Evolutionary conservation across 2,797 vertebrate species (phyloP).

Genomic region (Orestias chungarensis): DNA sequence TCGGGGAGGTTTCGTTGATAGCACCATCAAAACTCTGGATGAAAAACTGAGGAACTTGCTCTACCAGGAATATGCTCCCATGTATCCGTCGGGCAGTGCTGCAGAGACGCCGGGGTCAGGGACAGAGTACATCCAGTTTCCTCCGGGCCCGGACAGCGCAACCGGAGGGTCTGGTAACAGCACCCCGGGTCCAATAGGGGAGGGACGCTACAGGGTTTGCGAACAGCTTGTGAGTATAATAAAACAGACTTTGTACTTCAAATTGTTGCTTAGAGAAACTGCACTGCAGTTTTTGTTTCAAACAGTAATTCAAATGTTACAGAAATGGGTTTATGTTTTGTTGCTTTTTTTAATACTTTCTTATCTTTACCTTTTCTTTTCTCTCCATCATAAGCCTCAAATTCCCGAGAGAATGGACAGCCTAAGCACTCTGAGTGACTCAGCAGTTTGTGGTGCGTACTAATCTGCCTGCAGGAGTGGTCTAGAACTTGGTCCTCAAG

Average conservation of each 20-base stretch:
- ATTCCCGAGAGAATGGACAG: conserved; percentile 82
- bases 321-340: no score
- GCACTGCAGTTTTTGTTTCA: neutral
- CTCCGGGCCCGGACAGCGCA: conserved; percentile 79
- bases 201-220: conserved; percentile 76
- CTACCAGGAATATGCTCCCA: conserved; percentile 89
- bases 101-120: conserved; percentile 82
- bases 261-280: neutral
- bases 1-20: conserved; percentile 92
- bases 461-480: neutral
- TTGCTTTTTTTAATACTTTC: neutral
- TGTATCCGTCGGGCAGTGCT: conserved; percentile 79
- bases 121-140: conserved; percentile 87
- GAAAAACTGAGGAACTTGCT: conserved; percentile 96
- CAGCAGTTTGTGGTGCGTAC: conserved; percentile 75
- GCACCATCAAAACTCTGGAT: conserved; percentile 95
- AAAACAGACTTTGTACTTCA: neutral
- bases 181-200: conserved; percentile 77
- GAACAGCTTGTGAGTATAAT: conserved; percentile 78
- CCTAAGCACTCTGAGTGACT: conserved; percentile 73
- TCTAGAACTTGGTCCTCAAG: no score
- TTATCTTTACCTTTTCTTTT: conserved; percentile 32
- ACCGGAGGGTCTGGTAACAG: conserved; percentile 78
- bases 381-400: conserved; percentile 74
- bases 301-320: no score